These are phyloP conservation scores for Crossaster papposus DNA, from an alignment of 53 echinoderm and acorn worm species.

Conservation along the genomic window DNA sequence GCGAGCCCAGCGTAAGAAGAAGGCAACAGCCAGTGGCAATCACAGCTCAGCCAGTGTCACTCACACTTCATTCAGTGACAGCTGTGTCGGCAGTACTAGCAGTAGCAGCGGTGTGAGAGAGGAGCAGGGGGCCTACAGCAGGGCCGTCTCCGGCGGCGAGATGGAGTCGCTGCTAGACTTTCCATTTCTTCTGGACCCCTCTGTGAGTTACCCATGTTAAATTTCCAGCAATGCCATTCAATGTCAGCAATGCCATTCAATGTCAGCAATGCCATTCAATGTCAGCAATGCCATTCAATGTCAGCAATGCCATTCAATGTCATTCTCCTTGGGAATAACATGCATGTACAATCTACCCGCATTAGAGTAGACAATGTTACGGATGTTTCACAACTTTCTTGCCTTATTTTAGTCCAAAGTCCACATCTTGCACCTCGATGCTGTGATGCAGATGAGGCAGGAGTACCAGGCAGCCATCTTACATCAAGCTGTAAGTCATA, in stretches of 20 bases:
- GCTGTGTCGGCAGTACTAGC: slow-evolving; percentile 10
- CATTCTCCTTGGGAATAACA: too few species aligned
- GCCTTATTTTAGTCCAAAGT: slow-evolving; percentile 89
- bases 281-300: too few species aligned
- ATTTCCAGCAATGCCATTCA: too few species aligned
- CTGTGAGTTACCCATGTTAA: slow-evolving; percentile 63
- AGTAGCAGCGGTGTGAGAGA: slow-evolving; percentile 12
- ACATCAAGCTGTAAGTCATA: slow-evolving; percentile 92
- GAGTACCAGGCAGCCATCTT: slow-evolving; percentile 95
- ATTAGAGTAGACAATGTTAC: too few species aligned
- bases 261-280: too few species aligned
- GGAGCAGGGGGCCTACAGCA: slow-evolving; percentile 13
- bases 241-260: too few species aligned
- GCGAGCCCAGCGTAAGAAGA: slow-evolving; percentile 19
- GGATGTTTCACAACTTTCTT: not conserved
- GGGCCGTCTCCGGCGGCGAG: slow-evolving; percentile 10
- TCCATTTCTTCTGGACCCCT: slow-evolving; percentile 88
- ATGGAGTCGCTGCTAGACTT: slow-evolving; percentile 75
- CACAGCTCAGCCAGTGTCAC: slow-evolving; percentile 25
- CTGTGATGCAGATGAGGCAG: slow-evolving; percentile 95
- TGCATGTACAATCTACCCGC: too few species aligned
- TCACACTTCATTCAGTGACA: slow-evolving; percentile 19
- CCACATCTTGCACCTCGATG: slow-evolving; percentile 88
- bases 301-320: too few species aligned
- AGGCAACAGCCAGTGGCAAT: slow-evolving; percentile 12